Evolutionary conservation across 2,113 vertebrate species (phyloP).

Genomic region (Panurus biarmicus): DNA sequence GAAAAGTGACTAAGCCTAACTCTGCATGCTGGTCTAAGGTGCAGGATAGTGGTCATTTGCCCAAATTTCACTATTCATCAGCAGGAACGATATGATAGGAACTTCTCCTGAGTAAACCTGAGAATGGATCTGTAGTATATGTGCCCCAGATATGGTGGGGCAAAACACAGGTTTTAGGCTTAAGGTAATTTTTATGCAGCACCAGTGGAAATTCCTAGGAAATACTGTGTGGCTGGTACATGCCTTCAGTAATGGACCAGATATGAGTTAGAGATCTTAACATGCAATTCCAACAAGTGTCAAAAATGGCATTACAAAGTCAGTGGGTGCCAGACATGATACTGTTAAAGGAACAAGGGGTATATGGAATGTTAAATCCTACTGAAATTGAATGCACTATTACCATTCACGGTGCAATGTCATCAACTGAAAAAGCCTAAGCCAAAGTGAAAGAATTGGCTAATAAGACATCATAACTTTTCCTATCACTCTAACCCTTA

Average conservation of each 20-base stretch:
- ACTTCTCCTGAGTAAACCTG: not conserved
- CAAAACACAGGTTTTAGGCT: not conserved
- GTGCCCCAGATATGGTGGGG: not conserved
- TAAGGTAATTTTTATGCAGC: not conserved
- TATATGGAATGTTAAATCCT: not conserved
- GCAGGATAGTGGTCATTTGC: not conserved
- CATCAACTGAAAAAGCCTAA: not conserved
- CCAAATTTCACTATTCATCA: not conserved
- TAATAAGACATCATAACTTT: not conserved
- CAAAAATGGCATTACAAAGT: not conserved
- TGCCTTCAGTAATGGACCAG: not conserved
- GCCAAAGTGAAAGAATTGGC: not conserved
- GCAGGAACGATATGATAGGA: not conserved
- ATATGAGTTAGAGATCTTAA: not conserved
- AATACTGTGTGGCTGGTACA: not conserved
- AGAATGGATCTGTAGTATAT: not conserved
- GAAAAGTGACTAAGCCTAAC: not conserved
- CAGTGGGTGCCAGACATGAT: too few species aligned
- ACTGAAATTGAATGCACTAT: not conserved
- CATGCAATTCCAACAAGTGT: not conserved
- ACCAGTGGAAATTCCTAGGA: not conserved
- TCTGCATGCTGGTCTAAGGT: fast-evolving
- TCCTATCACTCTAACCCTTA: not conserved
- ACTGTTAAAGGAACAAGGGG: not conserved
- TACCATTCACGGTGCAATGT: not conserved